These are phyloP conservation scores for Mayetiola destructor DNA, from an alignment of 2,888 invertebrate genomes.

Conservation along the genomic window DNA sequence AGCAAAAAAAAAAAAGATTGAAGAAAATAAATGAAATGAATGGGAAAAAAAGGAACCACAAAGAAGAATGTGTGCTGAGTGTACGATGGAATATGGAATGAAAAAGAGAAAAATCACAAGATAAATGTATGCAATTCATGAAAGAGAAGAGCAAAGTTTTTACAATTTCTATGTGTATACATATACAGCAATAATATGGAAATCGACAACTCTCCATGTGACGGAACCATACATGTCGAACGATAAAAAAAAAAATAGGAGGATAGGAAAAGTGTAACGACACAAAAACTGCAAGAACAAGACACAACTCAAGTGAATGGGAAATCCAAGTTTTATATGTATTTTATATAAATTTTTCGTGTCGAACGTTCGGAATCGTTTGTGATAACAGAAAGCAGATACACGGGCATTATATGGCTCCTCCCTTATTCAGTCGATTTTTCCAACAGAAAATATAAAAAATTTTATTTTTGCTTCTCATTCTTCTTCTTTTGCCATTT, in stretches of 20 bases:
- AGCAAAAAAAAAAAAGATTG: too few relatives aligned
- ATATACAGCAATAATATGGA: too few relatives aligned
- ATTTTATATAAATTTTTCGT: conserved; percentile 12
- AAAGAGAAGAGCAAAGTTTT: too few relatives aligned
- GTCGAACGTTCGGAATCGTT: conserved; percentile 9
- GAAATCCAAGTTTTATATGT: conserved; percentile 9
- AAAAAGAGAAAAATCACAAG: conserved; percentile 7
- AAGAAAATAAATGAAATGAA: not conserved
- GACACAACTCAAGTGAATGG: conserved; percentile 7
- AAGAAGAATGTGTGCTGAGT: not conserved
- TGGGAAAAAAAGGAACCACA: not conserved
- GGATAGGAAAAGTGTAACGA: conserved; percentile 1
- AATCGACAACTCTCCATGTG: too few relatives aligned
- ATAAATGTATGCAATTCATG: conserved; percentile 12
- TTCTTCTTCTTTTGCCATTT: too few relatives aligned
- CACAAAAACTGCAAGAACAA: too few relatives aligned
- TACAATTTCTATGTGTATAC: conserved; percentile 11
- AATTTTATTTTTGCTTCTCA: too few relatives aligned
- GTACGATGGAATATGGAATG: not conserved
- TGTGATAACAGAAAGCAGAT: conserved; percentile 11
- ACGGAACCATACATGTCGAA: not conserved
- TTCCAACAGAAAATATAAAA: too few relatives aligned
- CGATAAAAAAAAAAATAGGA: not conserved
- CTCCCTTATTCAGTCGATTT: conserved; percentile 13
- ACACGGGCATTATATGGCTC: conserved; percentile 14